phyloP scores from a whole-genome alignment of 2,113 vertebrate species.

The Erpornis zantholeuca region DNA sequence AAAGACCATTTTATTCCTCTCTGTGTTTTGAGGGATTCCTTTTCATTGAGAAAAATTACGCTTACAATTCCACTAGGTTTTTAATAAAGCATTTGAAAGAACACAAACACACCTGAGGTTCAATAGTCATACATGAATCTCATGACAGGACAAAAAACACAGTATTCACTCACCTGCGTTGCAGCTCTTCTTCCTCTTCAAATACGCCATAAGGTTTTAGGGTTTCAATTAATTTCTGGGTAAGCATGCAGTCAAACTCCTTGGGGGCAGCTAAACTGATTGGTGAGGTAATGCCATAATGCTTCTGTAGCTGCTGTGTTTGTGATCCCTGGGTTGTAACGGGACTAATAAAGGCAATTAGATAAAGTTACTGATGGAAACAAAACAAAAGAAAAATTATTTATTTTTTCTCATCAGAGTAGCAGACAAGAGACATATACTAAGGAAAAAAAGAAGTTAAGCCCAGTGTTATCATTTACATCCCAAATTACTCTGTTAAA shows the following conservation, averaged over 20 bases:
- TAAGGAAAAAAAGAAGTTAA: background rate
- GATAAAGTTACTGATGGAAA: conserved; percentile 60
- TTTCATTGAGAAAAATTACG: background rate
- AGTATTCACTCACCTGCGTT: conserved; percentile 77
- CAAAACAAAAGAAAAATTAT: background rate
- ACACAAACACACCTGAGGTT: background rate
- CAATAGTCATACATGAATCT: background rate
- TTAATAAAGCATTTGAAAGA: background rate
- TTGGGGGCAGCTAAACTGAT: conserved; percentile 87
- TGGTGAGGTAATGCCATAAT: conserved; percentile 89
- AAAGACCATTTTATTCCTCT: background rate
- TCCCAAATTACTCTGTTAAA: background rate
- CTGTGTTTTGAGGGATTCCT: background rate
- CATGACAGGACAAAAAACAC: background rate
- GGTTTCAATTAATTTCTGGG: conserved; percentile 83
- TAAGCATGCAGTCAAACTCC: conserved; percentile 83
- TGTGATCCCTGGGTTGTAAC: conserved; percentile 82
- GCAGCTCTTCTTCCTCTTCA: conserved; percentile 86
- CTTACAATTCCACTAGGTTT: background rate
- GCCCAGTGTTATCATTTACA: background rate
- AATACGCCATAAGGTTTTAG: conserved; percentile 86
- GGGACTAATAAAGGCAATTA: conserved; percentile 77
- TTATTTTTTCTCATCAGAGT: background rate
- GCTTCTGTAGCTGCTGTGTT: conserved; percentile 77
- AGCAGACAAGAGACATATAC: background rate